These are phyloP conservation scores for Pantherophis guttatus DNA, from an alignment of 2,113 vertebrate species.

Conservation along the genomic window DNA sequence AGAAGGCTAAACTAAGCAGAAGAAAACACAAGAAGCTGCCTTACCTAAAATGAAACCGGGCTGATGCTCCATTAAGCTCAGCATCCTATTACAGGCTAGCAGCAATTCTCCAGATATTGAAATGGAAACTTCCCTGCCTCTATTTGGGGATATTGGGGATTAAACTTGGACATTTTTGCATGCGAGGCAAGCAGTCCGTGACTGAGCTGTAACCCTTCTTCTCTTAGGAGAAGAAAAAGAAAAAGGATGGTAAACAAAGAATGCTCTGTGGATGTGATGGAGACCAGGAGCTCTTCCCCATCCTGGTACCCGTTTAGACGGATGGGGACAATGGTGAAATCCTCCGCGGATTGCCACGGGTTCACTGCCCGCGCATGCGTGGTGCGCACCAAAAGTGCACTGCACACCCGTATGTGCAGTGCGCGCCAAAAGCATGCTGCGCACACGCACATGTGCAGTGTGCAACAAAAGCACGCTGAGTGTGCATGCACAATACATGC, in stretches of 20 bases:
- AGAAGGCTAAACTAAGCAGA: background rate
- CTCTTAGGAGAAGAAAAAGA: background rate
- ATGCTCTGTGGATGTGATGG: too few species aligned
- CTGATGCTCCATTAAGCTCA: background rate
- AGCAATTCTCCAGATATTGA: background rate
- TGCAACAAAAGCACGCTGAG: too few species aligned
- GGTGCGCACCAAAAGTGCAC: too few species aligned
- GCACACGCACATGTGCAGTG: too few species aligned
- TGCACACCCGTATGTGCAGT: too few species aligned
- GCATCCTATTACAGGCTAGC: background rate
- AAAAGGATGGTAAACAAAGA: background rate
- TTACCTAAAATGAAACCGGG: background rate
- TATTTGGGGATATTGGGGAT: background rate
- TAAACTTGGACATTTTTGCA: background rate
- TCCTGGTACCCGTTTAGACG: background rate
- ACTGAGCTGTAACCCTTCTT: background rate
- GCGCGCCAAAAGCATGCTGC: too few species aligned
- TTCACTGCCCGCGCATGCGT: too few species aligned
- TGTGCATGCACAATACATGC: too few species aligned
- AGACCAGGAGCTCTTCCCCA: background rate
- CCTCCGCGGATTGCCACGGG: too few species aligned
- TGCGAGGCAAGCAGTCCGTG: background rate
- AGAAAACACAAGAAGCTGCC: background rate
- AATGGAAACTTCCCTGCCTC: background rate
- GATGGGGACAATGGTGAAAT: background rate